Evolutionary conservation across 2,113 vertebrate genomes (phyloP), one percentile per base, ranked within the genome.

Genomic region (Etheostoma spectabile): DNA sequence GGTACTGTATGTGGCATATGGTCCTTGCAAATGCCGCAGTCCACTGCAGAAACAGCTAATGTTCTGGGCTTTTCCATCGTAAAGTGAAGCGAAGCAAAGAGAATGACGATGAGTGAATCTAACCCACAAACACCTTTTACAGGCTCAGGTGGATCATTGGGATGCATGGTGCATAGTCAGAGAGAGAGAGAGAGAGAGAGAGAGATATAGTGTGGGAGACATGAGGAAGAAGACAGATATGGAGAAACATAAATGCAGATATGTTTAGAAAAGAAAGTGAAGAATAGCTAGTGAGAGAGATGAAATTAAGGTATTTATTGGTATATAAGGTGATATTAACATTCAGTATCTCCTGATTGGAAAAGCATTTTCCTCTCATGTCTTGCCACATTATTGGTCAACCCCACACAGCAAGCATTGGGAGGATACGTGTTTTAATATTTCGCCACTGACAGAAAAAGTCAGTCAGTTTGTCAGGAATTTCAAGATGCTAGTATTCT

Each of bases 71-170:
- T 87, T 90, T 82, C 82, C 63, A 19, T 90, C 87, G 73, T 94
- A 93, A 94, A 95, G 90, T 49, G 86, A 94, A 92, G 87, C 51
- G 83, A 85, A 89, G 92, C 91, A 85, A 86, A 90, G 85, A 87
- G 80, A 92, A 92, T 86, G 89, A 90, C 82, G 87, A 89, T 72
- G 88, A 91, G 88, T 77, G 86, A 69, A 79, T 83, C 63, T 77
- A 81, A 85, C 77, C 71, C 88, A 69, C 78, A 91, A 86, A 90
- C 87, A 91, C 91, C 81, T 92, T 92, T 92, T 86, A 90, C 78
- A 38, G 76, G 86, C 86, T 85, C 61, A 79, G 74, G 73, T 67
- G 84, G 85, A 75, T 90, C 89, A 88, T 93, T 92, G 77, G 83
- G 85, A 90, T 88, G 87, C 90, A 83, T 52, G 82, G 79, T 72